phyloP scores from a whole-genome alignment of 2,113 vertebrate genomes.

The Spheniscus mendiculus region DNA sequence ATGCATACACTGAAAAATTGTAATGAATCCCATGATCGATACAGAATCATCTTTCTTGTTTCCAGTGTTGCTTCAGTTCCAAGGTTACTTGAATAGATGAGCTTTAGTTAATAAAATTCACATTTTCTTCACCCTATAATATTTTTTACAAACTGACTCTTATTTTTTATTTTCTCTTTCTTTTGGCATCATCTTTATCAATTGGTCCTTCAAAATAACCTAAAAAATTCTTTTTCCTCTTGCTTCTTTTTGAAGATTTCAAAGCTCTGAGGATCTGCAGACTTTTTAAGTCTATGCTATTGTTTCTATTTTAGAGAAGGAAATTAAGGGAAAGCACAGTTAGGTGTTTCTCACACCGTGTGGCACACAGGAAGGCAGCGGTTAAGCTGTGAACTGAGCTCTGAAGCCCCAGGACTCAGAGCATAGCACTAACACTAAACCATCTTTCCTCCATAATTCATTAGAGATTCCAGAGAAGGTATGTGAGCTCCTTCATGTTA shows the following conservation, averaged over 20 bases:
- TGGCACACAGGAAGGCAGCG: neutral
- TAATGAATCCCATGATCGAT: constrained; percentile 61
- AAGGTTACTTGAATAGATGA: constrained; percentile 20
- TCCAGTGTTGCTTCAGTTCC: constrained; percentile 6
- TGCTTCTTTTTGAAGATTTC: neutral
- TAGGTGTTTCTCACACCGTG: neutral
- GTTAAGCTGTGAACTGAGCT: neutral
- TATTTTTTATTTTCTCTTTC: neutral
- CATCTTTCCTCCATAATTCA: neutral
- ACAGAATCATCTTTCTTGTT: constrained; percentile 37
- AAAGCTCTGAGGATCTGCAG: neutral
- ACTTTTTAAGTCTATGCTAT: neutral
- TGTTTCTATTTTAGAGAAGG: neutral
- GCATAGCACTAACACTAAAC: neutral
- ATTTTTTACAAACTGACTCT: neutral
- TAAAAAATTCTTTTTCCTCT: neutral
- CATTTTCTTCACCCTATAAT: neutral
- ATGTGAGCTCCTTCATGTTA: neutral
- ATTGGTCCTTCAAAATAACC: neutral
- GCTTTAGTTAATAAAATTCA: constrained; percentile 44
- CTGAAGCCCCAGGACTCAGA: neutral
- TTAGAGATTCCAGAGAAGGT: neutral
- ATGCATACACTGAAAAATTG: constrained; percentile 53
- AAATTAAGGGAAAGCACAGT: neutral
- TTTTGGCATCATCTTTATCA: neutral